Evolutionary conservation across 2,888 invertebrate genomes (phyloP).

Genomic region (Athripsodes cinereus): DNA sequence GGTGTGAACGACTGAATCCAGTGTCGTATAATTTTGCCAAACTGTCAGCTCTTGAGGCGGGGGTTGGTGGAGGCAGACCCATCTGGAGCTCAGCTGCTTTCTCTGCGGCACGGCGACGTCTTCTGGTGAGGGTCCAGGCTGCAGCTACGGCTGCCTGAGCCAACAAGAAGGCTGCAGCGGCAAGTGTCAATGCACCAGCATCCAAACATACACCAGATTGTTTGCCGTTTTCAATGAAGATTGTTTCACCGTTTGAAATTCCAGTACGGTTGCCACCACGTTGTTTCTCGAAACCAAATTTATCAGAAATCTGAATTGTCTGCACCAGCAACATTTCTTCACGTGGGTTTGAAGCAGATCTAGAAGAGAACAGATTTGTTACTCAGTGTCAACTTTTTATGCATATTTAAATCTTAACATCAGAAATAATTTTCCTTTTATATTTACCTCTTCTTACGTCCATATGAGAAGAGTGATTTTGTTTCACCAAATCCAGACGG

Average conservation of each 20-base stretch:
- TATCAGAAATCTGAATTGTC: slow-evolving; percentile 88
- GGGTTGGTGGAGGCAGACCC: slow-evolving; percentile 42
- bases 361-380: neutral
- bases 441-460: slow-evolving; percentile 61
- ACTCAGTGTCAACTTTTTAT: neutral
- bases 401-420: too few relatives aligned
- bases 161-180: slow-evolving; percentile 78
- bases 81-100: slow-evolving; percentile 63
- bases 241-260: slow-evolving; percentile 58
- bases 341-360: slow-evolving; percentile 31
- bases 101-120: slow-evolving; percentile 64
- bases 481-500: slow-evolving; percentile 81
- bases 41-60: slow-evolving; percentile 60
- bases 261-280: slow-evolving; percentile 55
- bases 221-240: slow-evolving; percentile 59
- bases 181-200: slow-evolving; percentile 74
- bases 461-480: slow-evolving; percentile 77
- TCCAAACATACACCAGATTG: slow-evolving; percentile 63
- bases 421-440: neutral
- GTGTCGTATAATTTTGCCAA: slow-evolving; percentile 85
- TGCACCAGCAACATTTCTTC: slow-evolving; percentile 85
- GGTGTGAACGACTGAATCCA: slow-evolving; percentile 70
- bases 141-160: slow-evolving; percentile 83
- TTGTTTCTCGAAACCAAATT: slow-evolving; percentile 77
- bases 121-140: slow-evolving; percentile 85